Evolutionary conservation across 1,140 invertebrate genomes (phyloP), one percentile per base, ranked within the genome.

Genomic region (Cryptotermes secundus): DNA sequence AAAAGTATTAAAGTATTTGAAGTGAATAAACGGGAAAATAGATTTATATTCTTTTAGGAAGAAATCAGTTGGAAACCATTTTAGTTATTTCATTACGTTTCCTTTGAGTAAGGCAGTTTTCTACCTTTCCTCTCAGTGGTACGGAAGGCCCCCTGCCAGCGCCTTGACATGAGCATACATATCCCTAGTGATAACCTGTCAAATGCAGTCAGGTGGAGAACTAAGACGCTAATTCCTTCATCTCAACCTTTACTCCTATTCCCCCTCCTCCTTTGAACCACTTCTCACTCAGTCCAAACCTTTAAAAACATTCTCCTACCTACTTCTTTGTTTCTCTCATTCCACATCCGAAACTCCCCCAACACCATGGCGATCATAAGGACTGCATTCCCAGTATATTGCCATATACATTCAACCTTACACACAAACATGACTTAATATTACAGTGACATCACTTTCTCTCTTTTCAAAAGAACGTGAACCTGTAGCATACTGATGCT

Each of bases 141-240:
- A 26, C n/a, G 59, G 26, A 72, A 31, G 59, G n/a, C 59, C n/a
- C 59, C 59, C 59, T 31, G 59, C n/a, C n/a, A 31, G 7, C 26
- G 9, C 6, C 59, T 72, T 31, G 59, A 72, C 59, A n/a, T 72
- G n/a, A 72, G 7, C 59, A 72, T 72, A 72, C 59, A n/a, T 72
- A 72, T 72, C 26, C 59, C 59, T 72, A 59, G 59, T 72, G 59
- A 72, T 72, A 72, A 31, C 59, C 59, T 72, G 59, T 72, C 59
- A 72, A 72, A 31, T 72, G 59, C 59, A 72, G 16, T n/a, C 59
- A 72, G 59, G 59, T 72, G n/a, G n/a, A 31, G 59, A 31, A 72
- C 59, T 72, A n/a, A 72, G 59, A 72, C 26, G 59, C 59, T 72
- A 72, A 72, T 72, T 72, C 59, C 59, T 72, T 31, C 26, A 72